These are phyloP conservation scores for Epistrophe eligans DNA, from an alignment of 2,888 invertebrate species.

Conservation along the genomic window DNA sequence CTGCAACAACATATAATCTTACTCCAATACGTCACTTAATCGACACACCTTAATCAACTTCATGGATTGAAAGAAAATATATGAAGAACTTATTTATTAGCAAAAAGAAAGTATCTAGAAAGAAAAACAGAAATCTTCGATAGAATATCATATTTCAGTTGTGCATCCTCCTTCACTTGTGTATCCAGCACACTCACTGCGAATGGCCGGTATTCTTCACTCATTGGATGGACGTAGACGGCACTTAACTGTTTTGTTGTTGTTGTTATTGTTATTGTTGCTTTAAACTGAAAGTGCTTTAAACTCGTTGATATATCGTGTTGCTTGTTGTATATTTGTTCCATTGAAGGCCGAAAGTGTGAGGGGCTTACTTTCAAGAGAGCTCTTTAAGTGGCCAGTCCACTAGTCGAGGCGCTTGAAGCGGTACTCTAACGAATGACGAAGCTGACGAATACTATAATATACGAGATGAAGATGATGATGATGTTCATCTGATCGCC, in stretches of 20 bases:
- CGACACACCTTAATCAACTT: constrained; percentile 60
- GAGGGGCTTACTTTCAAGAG: constrained; percentile 26
- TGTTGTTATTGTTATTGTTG: background rate
- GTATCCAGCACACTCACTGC: constrained; percentile 41
- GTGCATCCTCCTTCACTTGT: constrained; percentile 32
- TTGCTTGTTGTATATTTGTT: constrained; percentile 31
- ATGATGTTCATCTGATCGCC: constrained; percentile 51
- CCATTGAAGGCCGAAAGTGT: constrained; percentile 22
- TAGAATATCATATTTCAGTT: constrained; percentile 60
- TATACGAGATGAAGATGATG: constrained; percentile 13
- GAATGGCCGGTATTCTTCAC: constrained; percentile 35
- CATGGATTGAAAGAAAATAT: background rate
- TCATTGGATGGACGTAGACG: constrained; percentile 43
- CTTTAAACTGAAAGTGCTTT: constrained; percentile 50
- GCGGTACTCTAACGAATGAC: constrained; percentile 16
- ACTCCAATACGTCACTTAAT: constrained; percentile 23
- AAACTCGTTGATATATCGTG: constrained; percentile 50
- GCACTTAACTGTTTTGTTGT: constrained; percentile 29
- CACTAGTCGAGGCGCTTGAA: constrained; percentile 24
- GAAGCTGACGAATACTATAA: constrained; percentile 9
- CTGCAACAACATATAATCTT: constrained; percentile 1
- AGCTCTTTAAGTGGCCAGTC: constrained; percentile 47
- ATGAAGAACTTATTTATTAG: constrained; percentile 50
- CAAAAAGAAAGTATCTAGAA: constrained; percentile 42
- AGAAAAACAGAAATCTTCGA: background rate